Percentiles rank a stretch among this genome's conserved stretches.
Evolutionary conservation across 2,888 invertebrate species (phyloP).

Genomic region (Halocaridina rubra): DNA sequence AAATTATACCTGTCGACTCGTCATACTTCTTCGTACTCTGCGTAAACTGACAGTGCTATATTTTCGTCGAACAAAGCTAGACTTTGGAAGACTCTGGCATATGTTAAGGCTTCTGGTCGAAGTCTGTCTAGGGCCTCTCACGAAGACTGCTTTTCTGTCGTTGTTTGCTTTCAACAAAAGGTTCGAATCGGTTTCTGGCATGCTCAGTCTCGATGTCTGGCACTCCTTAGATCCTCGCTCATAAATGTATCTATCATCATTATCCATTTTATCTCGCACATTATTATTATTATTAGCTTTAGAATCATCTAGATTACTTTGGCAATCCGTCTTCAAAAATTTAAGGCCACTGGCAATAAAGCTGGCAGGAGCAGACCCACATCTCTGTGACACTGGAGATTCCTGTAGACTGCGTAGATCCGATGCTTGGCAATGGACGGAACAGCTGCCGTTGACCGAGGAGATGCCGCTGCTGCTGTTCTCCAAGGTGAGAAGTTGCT

Average conservation of each 20-base stretch:
- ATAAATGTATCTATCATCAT: background rate
- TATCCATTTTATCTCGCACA: background rate
- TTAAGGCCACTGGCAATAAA: conserved; percentile 10
- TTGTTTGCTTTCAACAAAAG: background rate
- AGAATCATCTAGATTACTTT: background rate
- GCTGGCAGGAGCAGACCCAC: conserved; percentile 20
- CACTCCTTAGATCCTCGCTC: background rate
- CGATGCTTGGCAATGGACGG: background rate
- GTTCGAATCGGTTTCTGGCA: background rate
- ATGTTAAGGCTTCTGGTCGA: conserved; percentile 19
- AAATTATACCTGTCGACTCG: conserved; percentile 8
- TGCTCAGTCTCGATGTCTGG: background rate
- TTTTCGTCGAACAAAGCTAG: conserved; percentile 28
- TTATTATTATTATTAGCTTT: background rate
- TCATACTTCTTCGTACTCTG: background rate
- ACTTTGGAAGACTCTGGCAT: background rate
- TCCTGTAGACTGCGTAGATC: background rate
- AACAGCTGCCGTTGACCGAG: background rate
- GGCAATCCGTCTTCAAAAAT: background rate
- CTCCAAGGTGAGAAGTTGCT: background rate
- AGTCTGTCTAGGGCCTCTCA: background rate
- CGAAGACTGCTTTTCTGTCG: background rate
- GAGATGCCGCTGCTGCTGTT: background rate
- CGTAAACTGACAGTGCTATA: conserved; percentile 38
- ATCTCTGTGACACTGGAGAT: conserved; percentile 16